Conservation (phyloP, 1,140 invertebrate genomes). For the Cotesia typhae region DNA sequence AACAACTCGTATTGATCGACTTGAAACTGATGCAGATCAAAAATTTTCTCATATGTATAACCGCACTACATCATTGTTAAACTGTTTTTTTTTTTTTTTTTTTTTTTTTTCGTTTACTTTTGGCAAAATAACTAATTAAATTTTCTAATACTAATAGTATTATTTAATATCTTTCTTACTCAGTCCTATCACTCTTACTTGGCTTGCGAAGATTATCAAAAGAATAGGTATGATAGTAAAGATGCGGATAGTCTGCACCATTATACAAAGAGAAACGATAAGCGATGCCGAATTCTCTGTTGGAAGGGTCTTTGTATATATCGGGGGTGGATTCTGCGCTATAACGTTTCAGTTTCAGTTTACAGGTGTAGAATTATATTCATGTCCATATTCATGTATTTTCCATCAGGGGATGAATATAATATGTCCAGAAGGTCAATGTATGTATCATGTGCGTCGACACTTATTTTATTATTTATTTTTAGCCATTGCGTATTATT, state of each 20-base stretch:
- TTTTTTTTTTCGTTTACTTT: not conserved
- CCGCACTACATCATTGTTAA: not conserved
- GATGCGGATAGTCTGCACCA: slow-evolving; percentile 35
- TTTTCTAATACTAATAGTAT: not conserved
- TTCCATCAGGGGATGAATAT: too few species aligned
- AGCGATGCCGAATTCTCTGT: slow-evolving; percentile 21
- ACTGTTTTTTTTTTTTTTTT: not conserved
- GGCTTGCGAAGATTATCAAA: slow-evolving; percentile 30
- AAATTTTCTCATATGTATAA: slow-evolving; percentile 19
- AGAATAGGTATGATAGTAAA: slow-evolving; percentile 30
- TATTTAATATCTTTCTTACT: not conserved
- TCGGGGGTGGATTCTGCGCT: slow-evolving; percentile 16
- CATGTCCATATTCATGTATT: not conserved
- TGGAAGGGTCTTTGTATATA: not conserved
- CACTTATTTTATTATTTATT: too few species aligned
- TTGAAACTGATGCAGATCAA: slow-evolving; percentile 29
- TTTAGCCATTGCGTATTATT: too few species aligned
- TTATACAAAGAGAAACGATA: slow-evolving; percentile 35
- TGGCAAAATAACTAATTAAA: not conserved
- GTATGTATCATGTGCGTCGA: too few species aligned
- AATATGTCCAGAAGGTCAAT: too few species aligned
- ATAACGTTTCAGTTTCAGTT: not conserved
- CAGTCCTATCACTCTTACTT: slow-evolving; percentile 30
- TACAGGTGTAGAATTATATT: not conserved
- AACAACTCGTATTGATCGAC: slow-evolving; percentile 36